Evolutionary conservation across 2,888 invertebrate genomes (phyloP).

Genomic region (Parthenolecanium corni): DNA sequence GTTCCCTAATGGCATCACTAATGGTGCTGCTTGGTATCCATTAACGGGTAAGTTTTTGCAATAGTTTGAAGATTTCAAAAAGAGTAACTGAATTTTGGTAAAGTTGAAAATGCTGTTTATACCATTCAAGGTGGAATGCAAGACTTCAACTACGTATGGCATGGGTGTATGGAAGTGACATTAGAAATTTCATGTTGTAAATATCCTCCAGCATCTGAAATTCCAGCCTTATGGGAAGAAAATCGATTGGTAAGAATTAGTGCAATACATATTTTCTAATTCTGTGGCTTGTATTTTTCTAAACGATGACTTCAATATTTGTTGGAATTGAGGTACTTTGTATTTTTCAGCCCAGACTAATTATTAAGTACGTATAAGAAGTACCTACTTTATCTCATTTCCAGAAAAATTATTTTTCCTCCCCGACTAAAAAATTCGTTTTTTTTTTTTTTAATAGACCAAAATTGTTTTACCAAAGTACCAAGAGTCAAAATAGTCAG

Average conservation of each 20-base stretch:
- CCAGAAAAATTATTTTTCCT: too few species aligned
- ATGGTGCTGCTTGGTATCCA: slow-evolving; percentile 54
- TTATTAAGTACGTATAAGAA: too few species aligned
- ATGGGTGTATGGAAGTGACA: slow-evolving; percentile 55
- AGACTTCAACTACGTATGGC: slow-evolving; percentile 54
- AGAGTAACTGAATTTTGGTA: background rate
- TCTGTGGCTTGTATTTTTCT: too few species aligned
- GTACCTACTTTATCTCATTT: too few species aligned
- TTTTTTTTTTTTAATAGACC: too few species aligned
- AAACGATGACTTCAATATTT: too few species aligned
- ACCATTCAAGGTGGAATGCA: slow-evolving; percentile 49
- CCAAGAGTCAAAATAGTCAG: too few species aligned
- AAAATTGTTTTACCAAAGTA: too few species aligned
- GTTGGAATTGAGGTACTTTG: too few species aligned
- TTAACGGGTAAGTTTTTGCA: slow-evolving; percentile 41
- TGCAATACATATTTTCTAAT: background rate
- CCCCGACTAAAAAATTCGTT: too few species aligned
- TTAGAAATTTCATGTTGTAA: slow-evolving; percentile 58
- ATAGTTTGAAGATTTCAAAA: background rate
- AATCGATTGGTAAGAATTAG: slow-evolving; percentile 43
- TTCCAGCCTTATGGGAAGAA: slow-evolving; percentile 47
- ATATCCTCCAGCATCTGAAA: slow-evolving; percentile 44
- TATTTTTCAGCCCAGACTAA: too few species aligned
- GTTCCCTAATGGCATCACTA: slow-evolving; percentile 51
- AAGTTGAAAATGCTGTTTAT: background rate